Percentiles rank a stretch among this genome's conserved stretches.
Evolutionary conservation across 2,113 vertebrate species (phyloP).

Genomic region (Acrocephalus kingi): DNA sequence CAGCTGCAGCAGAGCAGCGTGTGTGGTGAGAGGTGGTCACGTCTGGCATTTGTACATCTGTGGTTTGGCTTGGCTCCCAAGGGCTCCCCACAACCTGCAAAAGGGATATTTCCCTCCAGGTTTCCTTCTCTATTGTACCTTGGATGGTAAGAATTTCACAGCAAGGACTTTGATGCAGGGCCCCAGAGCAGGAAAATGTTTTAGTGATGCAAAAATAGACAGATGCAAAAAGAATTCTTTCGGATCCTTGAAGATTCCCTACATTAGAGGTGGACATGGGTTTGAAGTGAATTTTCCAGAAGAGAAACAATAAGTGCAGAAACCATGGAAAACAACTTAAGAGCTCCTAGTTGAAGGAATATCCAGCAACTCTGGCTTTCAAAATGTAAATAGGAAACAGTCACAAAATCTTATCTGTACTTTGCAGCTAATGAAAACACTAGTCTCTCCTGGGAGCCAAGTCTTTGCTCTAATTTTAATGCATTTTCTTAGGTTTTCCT

Average conservation of each 20-base stretch:
- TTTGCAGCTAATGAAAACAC: slow-evolving; percentile 53
- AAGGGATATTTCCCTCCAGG: neutral
- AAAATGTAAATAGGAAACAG: slow-evolving; percentile 37
- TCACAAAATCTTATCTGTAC: slow-evolving; percentile 32
- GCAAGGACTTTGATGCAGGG: neutral
- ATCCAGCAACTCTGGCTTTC: neutral
- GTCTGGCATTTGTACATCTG: neutral
- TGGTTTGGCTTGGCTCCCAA: neutral
- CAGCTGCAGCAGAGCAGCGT: neutral
- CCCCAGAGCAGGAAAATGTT: neutral
- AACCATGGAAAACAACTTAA: neutral
- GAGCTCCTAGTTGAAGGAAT: neutral
- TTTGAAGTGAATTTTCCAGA: neutral
- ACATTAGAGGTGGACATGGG: neutral
- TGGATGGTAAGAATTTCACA: neutral
- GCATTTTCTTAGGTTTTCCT: slow-evolving; percentile 27
- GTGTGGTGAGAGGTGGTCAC: neutral
- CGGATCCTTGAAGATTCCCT: neutral
- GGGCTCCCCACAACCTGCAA: neutral
- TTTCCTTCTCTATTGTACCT: neutral
- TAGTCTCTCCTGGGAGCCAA: neutral
- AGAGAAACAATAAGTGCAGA: neutral
- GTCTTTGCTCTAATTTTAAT: slow-evolving; percentile 45
- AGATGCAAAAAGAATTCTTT: neutral
- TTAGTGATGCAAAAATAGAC: neutral